Percentiles rank a stretch among this genome's conserved stretches.
phyloP scores from a whole-genome alignment of 2,888 invertebrate genomes.

The Hololepta plana region DNA sequence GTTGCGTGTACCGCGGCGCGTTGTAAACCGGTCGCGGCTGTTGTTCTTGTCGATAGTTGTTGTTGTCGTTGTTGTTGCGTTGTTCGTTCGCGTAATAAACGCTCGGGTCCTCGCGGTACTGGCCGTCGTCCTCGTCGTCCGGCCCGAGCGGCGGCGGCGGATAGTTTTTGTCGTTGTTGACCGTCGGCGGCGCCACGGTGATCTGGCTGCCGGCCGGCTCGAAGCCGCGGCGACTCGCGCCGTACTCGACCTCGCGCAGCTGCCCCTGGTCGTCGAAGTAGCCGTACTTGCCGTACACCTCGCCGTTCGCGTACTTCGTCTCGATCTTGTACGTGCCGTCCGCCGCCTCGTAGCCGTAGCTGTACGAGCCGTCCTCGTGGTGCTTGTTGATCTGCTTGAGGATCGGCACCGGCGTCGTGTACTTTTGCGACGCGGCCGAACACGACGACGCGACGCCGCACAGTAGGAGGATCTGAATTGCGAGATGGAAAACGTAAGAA shows the following conservation, averaged over 20 bases:
- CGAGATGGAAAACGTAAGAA: no score
- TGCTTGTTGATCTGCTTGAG: constrained; percentile 70
- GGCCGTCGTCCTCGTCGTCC: constrained; percentile 65
- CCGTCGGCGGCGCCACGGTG: constrained; percentile 67
- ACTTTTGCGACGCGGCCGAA: constrained; percentile 24
- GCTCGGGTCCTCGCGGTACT: constrained; percentile 68
- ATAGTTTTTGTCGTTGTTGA: constrained; percentile 32
- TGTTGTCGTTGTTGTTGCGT: not conserved
- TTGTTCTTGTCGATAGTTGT: constrained; percentile 9
- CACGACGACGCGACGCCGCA: no score
- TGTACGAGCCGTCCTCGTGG: constrained; percentile 77
- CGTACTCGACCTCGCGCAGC: constrained; percentile 66
- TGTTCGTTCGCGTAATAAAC: no score
- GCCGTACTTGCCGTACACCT: constrained; percentile 80
- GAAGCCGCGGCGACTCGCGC: constrained; percentile 65
- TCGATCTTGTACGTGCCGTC: constrained; percentile 80
- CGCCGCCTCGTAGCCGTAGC: constrained; percentile 73
- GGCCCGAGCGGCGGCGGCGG: constrained; percentile 23
- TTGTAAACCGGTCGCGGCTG: no score
- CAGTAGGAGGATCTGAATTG: no score
- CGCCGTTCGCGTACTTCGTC: constrained; percentile 67
- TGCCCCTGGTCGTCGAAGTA: constrained; percentile 65
- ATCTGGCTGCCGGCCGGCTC: constrained; percentile 60
- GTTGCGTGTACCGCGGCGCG: constrained; percentile 12
- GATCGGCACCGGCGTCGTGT: constrained; percentile 63